Conservation (phyloP, 2,113 vertebrate genomes). For the Caranx ignobilis region DNA sequence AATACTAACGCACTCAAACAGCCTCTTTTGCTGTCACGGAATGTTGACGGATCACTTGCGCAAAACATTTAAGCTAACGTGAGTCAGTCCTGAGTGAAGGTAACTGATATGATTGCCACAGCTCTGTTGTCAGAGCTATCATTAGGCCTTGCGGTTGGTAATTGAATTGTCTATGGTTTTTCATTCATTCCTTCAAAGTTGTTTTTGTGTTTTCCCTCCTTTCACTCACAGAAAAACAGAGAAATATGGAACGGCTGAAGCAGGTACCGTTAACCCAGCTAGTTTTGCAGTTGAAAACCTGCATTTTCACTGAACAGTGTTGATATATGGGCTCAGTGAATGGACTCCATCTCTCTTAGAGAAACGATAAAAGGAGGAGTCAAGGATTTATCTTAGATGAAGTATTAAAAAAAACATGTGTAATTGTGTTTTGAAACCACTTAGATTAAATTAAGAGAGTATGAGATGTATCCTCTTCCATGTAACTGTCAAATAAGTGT, state of each 20-base stretch:
- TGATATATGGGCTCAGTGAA: neutral
- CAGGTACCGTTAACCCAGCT: conserved; percentile 13
- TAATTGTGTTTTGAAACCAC: neutral
- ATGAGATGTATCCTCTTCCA: neutral
- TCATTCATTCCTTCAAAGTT: neutral
- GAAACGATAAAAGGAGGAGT: no score
- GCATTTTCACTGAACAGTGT: neutral
- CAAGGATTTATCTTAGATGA: neutral
- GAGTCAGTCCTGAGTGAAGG: conserved; percentile 8
- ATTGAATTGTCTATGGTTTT: neutral
- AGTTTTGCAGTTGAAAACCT: neutral
- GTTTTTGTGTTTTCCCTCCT: neutral
- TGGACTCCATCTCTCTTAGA: neutral
- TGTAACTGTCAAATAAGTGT: neutral
- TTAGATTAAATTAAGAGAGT: neutral
- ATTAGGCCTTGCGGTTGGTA: neutral
- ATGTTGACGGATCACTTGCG: neutral
- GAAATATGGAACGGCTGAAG: conserved; percentile 39
- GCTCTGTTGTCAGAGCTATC: neutral
- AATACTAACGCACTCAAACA: neutral
- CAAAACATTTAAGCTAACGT: neutral
- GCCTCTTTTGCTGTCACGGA: neutral
- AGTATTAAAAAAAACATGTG: neutral
- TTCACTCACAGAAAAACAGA: neutral
- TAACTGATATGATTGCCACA: conserved; percentile 7